Percentiles rank a stretch among this genome's conserved stretches.
These are phyloP conservation scores for Trissoscelio sp. DNA, from an alignment of 2,888 invertebrate genomes.

Conservation along the genomic window DNA sequence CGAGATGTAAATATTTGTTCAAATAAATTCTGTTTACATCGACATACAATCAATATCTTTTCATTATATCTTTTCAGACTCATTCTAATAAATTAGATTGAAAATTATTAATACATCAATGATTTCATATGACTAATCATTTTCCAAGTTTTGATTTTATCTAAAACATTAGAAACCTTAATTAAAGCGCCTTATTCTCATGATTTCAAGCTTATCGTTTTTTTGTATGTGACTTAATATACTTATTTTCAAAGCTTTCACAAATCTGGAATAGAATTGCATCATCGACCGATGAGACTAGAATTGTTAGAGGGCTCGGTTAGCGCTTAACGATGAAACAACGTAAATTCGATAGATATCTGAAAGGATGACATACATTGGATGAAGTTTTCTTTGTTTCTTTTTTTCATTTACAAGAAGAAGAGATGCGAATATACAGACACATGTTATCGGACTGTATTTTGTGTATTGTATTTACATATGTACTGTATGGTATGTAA, in stretches of 20 bases:
- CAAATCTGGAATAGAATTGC: slow-evolving; percentile 30
- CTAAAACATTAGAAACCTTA: slow-evolving; percentile 1
- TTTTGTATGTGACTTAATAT: slow-evolving; percentile 3
- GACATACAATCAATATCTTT: too few species aligned
- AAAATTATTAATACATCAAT: too few species aligned
- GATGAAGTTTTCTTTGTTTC: slow-evolving; percentile 11
- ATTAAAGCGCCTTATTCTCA: slow-evolving; percentile 5
- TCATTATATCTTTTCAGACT: too few species aligned
- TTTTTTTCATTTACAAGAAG: neutral
- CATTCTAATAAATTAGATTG: too few species aligned
- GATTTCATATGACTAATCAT: too few species aligned
- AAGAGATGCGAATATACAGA: neutral
- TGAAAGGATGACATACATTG: slow-evolving; percentile 67
- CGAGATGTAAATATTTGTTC: too few species aligned
- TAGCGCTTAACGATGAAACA: slow-evolving; percentile 52
- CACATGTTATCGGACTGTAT: slow-evolving; percentile 36
- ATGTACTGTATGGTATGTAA: slow-evolving; percentile 24
- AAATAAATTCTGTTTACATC: too few species aligned
- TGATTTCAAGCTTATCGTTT: slow-evolving; percentile 11
- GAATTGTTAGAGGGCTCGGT: slow-evolving; percentile 4
- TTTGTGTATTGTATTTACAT: slow-evolving; percentile 41
- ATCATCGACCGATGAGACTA: slow-evolving; percentile 29
- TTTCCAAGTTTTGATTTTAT: too few species aligned
- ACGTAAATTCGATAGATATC: slow-evolving; percentile 70
- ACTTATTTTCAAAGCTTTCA: slow-evolving; percentile 14